Conservation (phyloP, 2,113 vertebrate species). For the Pedetes capensis region DNA sequence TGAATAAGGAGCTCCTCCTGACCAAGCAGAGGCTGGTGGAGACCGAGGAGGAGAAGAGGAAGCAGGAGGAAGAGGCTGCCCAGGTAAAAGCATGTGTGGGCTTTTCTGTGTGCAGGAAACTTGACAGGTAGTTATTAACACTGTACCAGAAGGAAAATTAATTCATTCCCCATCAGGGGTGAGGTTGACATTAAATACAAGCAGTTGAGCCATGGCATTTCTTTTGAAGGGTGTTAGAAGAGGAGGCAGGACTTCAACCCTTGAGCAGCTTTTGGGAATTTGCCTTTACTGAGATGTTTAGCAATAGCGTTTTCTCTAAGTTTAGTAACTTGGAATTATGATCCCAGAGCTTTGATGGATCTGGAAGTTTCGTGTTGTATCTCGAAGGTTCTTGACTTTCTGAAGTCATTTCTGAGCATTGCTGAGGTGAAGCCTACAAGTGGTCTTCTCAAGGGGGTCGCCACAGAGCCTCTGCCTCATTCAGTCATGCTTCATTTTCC, state of each 20-base stretch:
- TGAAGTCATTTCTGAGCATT: neutral
- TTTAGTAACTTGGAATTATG: conserved; percentile 2
- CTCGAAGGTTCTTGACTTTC: neutral
- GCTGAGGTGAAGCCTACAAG: neutral
- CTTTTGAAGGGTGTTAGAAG: neutral
- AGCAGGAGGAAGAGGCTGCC: conserved; percentile 96
- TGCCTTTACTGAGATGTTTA: neutral
- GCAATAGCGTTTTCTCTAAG: neutral
- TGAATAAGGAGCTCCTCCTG: conserved; percentile 97
- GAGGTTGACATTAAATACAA: neutral
- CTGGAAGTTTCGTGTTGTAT: accelerated
- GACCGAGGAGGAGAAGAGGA: conserved; percentile 95
- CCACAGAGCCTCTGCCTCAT: neutral
- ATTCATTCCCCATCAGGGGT: neutral
- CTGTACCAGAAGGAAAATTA: neutral
- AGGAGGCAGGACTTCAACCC: neutral
- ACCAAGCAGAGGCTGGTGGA: conserved; percentile 97
- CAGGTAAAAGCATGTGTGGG: conserved; percentile 84
- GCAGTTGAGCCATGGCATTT: neutral
- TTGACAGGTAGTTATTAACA: no score
- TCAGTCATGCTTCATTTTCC: neutral
- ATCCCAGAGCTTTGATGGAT: conserved; percentile 1
- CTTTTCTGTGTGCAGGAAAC: neutral
- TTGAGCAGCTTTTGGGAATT: conserved; percentile 15
- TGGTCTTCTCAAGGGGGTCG: neutral